Percentiles rank a stretch among this genome's conserved stretches.
Evolutionary conservation across 2,113 vertebrate species (phyloP).

Genomic region (Cacatua alba): DNA sequence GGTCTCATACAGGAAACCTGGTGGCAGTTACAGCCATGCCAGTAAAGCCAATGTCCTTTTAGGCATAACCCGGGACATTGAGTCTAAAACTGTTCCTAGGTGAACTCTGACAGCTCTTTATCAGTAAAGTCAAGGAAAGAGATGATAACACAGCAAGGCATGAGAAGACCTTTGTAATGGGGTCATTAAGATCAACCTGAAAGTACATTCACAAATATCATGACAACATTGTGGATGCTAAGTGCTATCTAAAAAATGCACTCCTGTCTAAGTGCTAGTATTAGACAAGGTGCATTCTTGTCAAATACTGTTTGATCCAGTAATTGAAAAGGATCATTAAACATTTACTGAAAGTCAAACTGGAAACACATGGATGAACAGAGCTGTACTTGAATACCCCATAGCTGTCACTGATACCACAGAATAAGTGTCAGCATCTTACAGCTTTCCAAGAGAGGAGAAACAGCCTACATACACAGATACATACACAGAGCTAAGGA

Average conservation of each 20-base stretch:
- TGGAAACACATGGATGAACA: constrained; percentile 59
- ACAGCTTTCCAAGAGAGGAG: background rate
- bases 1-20: background rate
- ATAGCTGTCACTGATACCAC: constrained; percentile 8
- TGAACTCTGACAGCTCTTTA: constrained; percentile 3
- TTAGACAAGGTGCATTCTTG: constrained; percentile 71
- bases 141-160: background rate
- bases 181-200: constrained; percentile 73
- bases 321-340: constrained; percentile 79
- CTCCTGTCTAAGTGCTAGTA: constrained; percentile 76
- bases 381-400: constrained; percentile 18
- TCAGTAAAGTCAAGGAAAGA: constrained; percentile 38
- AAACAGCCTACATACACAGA: background rate
- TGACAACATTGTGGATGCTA: constrained; percentile 69
- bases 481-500: background rate
- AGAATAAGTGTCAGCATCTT: background rate
- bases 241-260: constrained; percentile 75
- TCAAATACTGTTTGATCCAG: constrained; percentile 69
- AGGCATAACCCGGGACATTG: background rate
- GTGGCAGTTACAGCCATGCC: background rate
- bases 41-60: background rate
- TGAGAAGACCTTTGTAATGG: constrained; percentile 69
- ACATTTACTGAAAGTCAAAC: constrained; percentile 74
- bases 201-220: constrained; percentile 69
- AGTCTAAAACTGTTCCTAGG: background rate